These are phyloP conservation scores for Smutsia temminckii DNA, from an alignment of 2,797 vertebrate species.

Conservation along the genomic window DNA sequence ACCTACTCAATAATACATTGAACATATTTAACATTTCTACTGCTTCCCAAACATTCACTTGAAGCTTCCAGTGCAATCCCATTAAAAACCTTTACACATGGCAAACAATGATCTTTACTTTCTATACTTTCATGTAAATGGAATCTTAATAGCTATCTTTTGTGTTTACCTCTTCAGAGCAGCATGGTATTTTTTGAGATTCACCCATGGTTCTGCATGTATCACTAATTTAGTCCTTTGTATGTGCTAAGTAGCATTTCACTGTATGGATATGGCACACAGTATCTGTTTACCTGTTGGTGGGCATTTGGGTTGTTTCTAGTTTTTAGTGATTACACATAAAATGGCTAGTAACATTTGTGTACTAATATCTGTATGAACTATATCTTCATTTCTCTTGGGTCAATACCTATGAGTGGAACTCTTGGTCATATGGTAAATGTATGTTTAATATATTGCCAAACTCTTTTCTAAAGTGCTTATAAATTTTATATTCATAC, in stretches of 20 bases:
- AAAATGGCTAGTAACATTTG: neutral
- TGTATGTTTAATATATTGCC: neutral
- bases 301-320: neutral
- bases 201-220: neutral
- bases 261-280: neutral
- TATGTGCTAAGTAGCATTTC: neutral
- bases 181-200: neutral
- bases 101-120: neutral
- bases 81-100: neutral
- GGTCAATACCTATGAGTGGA: neutral
- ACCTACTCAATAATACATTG: neutral
- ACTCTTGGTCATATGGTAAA: neutral
- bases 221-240: neutral
- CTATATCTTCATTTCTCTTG: neutral
- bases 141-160: neutral
- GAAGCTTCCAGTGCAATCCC: neutral
- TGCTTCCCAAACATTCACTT: neutral
- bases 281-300: neutral
- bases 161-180: neutral
- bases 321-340: constrained; percentile 13
- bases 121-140: neutral
- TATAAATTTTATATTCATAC: neutral
- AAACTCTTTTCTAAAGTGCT: neutral
- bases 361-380: neutral
- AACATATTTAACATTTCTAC: neutral